Percentiles rank a stretch among this genome's conserved stretches.
phyloP scores from a whole-genome alignment of 2,888 invertebrate species.

The Elaeidobius kamerunicus region DNA sequence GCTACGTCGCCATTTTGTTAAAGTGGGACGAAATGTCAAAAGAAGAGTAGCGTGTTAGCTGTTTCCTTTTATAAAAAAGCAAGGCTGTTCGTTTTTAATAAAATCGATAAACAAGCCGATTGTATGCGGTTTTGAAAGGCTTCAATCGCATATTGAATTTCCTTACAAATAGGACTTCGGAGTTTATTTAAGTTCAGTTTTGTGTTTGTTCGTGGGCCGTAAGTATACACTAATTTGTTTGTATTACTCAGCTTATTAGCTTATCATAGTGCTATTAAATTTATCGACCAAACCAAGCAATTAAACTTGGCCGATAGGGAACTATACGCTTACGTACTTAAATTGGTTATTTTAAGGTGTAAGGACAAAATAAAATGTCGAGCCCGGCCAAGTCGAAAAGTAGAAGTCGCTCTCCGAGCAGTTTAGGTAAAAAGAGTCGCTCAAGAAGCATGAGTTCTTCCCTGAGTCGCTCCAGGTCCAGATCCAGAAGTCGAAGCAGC shows the following conservation, averaged over 20 bases:
- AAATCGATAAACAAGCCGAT: conserved; percentile 4
- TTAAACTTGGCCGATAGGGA: neutral
- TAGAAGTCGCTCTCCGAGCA: conserved; percentile 36
- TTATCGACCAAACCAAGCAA: neutral
- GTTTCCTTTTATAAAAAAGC: neutral
- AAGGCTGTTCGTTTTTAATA: conserved; percentile 2
- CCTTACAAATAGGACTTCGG: conserved; percentile 1
- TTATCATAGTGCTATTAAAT: neutral
- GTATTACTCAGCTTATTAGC: neutral
- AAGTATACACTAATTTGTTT: neutral
- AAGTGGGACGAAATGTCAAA: neutral
- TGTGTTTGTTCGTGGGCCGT: neutral
- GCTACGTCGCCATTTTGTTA: conserved; percentile 5
- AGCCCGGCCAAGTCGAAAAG: conserved; percentile 24
- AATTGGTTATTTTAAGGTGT: conserved; percentile 1
- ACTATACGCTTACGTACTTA: neutral
- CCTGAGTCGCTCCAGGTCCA: conserved; percentile 44
- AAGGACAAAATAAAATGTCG: conserved; percentile 17
- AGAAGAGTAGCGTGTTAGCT: neutral
- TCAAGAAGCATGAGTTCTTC: conserved; percentile 41
- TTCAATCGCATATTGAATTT: conserved; percentile 2
- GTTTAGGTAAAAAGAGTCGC: conserved; percentile 38
- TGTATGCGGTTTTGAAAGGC: conserved; percentile 2
- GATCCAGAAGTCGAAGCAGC: conserved; percentile 46
- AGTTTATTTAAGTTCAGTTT: conserved; percentile 6